These are phyloP conservation scores for Hermodice carunculata DNA, from an alignment of 2,888 invertebrate species.

Conservation along the genomic window DNA sequence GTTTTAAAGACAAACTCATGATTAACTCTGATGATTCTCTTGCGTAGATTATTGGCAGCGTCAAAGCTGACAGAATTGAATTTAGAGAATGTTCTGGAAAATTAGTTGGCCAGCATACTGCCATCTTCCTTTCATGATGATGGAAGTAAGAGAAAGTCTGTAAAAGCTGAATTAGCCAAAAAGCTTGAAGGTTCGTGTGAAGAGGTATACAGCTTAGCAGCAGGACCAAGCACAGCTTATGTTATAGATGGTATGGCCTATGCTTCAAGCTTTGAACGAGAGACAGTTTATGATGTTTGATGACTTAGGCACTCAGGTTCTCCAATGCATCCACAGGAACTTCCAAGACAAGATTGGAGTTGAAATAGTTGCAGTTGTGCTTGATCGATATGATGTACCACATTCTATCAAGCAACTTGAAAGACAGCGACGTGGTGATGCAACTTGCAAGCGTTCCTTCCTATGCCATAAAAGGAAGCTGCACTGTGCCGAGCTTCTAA, in stretches of 20 bases:
- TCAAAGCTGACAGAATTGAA: not conserved
- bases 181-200: not conserved
- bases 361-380: not conserved
- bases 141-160: not conserved
- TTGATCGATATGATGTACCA: not conserved
- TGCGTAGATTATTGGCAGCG: not conserved
- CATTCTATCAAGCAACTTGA: not conserved
- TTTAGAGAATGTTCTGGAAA: not conserved
- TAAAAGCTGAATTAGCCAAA: not conserved
- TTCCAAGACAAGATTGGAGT: not conserved
- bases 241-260: not conserved
- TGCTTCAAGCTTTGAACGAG: not conserved
- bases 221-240: not conserved
- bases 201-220: not conserved
- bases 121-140: not conserved
- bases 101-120: not conserved
- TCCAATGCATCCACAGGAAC: not conserved
- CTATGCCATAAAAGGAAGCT: not conserved
- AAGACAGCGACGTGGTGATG: not conserved
- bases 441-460: not conserved
- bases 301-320: not conserved
- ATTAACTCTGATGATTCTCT: not conserved
- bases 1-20: not conserved
- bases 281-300: not conserved
- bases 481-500: not conserved